These are phyloP conservation scores for Phaonia tiefii DNA, from an alignment of 2,888 invertebrate species.

Conservation along the genomic window DNA sequence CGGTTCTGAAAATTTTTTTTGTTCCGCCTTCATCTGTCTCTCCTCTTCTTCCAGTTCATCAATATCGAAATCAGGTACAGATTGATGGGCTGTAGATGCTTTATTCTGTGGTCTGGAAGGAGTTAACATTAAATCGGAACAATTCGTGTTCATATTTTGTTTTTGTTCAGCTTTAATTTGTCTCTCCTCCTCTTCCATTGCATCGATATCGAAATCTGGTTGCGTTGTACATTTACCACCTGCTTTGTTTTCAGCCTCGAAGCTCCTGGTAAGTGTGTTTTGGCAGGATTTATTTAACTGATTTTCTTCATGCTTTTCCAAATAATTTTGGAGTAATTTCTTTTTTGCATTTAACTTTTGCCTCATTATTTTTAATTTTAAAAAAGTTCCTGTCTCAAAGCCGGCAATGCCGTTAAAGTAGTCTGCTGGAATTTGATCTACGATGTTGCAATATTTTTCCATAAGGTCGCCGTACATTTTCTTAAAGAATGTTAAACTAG, in stretches of 20 bases:
- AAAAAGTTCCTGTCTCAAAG: conserved; percentile 82
- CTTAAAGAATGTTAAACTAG: conserved; percentile 78
- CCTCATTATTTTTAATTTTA: conserved; percentile 83
- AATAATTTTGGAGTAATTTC: conserved; percentile 78
- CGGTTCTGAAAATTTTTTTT: conserved; percentile 42
- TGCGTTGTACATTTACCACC: not conserved
- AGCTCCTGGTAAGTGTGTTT: not conserved
- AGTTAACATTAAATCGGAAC: conserved; percentile 10
- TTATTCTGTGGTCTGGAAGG: not conserved
- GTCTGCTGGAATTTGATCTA: conserved; percentile 84
- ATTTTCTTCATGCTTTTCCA: conserved; percentile 70
- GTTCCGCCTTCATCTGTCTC: conserved; percentile 71
- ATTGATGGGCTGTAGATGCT: not conserved
- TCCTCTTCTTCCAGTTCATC: conserved; percentile 75
- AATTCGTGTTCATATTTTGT: not conserved
- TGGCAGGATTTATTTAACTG: conserved; percentile 35
- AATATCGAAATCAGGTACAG: conserved; percentile 63
- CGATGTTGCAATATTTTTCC: conserved; percentile 84
- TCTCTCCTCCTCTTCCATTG: conserved; percentile 73
- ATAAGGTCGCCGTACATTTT: conserved; percentile 83
- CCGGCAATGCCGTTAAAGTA: conserved; percentile 84
- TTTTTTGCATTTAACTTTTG: conserved; percentile 83
- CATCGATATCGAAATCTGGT: conserved; percentile 67
- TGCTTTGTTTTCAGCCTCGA: conserved; percentile 55
- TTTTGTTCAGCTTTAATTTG: conserved; percentile 68